These are phyloP conservation scores for Drosophila ficusphila DNA, from an alignment of 1,140 invertebrate species.

Conservation along the genomic window DNA sequence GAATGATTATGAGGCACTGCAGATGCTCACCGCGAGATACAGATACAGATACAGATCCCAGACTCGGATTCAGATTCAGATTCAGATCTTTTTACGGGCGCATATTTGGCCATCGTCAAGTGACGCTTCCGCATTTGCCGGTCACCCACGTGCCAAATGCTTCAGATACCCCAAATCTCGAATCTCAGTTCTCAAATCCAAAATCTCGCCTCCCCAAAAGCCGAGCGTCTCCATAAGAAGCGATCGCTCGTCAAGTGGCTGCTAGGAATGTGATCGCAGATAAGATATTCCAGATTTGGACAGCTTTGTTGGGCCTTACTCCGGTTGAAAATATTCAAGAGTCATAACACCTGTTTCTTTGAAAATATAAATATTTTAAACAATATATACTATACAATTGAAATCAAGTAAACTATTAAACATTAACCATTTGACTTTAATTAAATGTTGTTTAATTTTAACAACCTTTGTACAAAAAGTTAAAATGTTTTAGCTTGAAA, in stretches of 20 bases:
- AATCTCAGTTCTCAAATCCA: background rate
- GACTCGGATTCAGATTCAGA: slow-evolving; percentile 1
- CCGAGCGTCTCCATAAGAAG: background rate
- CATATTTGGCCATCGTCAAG: slow-evolving; percentile 57
- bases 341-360: background rate
- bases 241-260: background rate
- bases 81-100: slow-evolving; percentile 17
- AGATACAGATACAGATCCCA: background rate
- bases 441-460: too few relatives aligned
- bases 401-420: too few relatives aligned
- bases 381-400: too few relatives aligned
- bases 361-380: background rate
- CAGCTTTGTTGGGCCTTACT: background rate
- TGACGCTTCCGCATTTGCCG: slow-evolving; percentile 67
- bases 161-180: slow-evolving; percentile 27
- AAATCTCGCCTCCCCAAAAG: background rate
- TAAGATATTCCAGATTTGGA: slow-evolving; percentile 5
- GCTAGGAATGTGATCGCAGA: background rate
- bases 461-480: too few relatives aligned
- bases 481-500: too few relatives aligned
- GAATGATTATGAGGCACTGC: slow-evolving; percentile 48
- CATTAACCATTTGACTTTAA: too few relatives aligned
- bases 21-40: slow-evolving; percentile 27
- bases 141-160: slow-evolving; percentile 61
- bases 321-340: background rate